Conservation (phyloP, 1,140 invertebrate genomes). For the Rhopalosiphum maidis region DNA sequence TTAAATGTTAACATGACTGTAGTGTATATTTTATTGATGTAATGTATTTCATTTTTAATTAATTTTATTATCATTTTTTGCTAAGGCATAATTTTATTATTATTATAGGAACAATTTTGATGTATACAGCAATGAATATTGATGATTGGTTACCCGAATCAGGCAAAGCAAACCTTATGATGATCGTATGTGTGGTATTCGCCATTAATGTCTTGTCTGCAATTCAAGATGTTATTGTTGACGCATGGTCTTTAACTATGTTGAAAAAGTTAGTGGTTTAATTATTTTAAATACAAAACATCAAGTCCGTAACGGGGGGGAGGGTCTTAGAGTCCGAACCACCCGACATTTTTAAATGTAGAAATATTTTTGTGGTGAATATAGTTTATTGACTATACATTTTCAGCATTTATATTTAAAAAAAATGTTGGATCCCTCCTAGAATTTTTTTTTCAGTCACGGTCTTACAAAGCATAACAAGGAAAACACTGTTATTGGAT, state of each 20-base stretch:
- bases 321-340: too few relatives aligned
- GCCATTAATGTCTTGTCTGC: constrained; percentile 92
- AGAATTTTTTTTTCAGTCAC: too few relatives aligned
- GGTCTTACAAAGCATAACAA: neutral
- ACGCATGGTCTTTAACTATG: constrained; percentile 85
- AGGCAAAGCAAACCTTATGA: constrained; percentile 74
- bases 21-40: neutral
- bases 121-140: neutral
- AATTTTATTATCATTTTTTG: neutral
- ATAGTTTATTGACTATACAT: too few relatives aligned
- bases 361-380: too few relatives aligned
- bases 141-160: neutral
- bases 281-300: neutral
- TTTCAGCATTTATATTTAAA: too few relatives aligned
- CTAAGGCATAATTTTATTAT: neutral
- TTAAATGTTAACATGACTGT: too few relatives aligned
- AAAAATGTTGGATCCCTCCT: too few relatives aligned
- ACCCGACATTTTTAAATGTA: too few relatives aligned
- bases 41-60: neutral
- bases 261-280: constrained; percentile 75
- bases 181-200: constrained; percentile 87
- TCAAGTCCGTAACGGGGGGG: too few relatives aligned
- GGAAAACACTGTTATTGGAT: neutral
- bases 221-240: constrained; percentile 98
- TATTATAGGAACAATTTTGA: neutral